These are phyloP conservation scores for Agrilus planipennis DNA, from an alignment of 1,140 invertebrate species.

Conservation along the genomic window DNA sequence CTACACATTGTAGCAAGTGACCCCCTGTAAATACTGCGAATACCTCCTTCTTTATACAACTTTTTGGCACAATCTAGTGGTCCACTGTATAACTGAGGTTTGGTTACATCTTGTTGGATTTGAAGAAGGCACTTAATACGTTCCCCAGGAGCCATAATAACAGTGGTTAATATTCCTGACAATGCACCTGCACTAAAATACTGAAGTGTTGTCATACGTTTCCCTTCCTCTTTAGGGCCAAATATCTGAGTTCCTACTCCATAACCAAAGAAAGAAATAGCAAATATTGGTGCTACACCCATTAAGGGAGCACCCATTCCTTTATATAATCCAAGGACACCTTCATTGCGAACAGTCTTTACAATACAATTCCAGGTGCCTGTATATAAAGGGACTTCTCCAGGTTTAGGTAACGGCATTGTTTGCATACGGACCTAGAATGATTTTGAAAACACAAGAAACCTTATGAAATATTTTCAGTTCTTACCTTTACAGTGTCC, in stretches of 20 bases:
- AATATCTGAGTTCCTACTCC: slow-evolving; percentile 83
- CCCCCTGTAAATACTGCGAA: slow-evolving; percentile 89
- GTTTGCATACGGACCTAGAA: slow-evolving; percentile 82
- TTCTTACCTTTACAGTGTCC: slow-evolving; percentile 71
- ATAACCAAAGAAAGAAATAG: slow-evolving; percentile 94
- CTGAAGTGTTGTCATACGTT: slow-evolving; percentile 2
- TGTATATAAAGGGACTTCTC: slow-evolving; percentile 63
- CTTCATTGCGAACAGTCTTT: slow-evolving; percentile 84
- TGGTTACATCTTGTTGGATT: slow-evolving; percentile 62
- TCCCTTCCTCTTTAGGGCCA: slow-evolving; percentile 16
- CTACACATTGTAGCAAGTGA: slow-evolving; percentile 86
- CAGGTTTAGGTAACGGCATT: slow-evolving; percentile 65
- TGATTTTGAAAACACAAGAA: slow-evolving; percentile 1
- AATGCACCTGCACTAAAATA: slow-evolving; percentile 83
- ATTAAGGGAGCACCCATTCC: slow-evolving; percentile 47
- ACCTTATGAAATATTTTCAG: slow-evolving; percentile 3
- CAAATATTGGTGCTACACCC: slow-evolving; percentile 81
- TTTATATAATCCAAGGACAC: slow-evolving; percentile 71
- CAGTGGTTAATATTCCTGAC: slow-evolving; percentile 87
- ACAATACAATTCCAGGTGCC: slow-evolving; percentile 92
- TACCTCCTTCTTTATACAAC: slow-evolving; percentile 86
- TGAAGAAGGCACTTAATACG: slow-evolving; percentile 95
- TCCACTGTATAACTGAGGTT: slow-evolving; percentile 74
- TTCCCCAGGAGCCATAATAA: slow-evolving; percentile 95
- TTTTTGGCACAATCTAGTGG: slow-evolving; percentile 86